Base-by-base conservation (phyloP, 1,140 invertebrate genomes). In the Drosophila nigromelanica region DNA sequence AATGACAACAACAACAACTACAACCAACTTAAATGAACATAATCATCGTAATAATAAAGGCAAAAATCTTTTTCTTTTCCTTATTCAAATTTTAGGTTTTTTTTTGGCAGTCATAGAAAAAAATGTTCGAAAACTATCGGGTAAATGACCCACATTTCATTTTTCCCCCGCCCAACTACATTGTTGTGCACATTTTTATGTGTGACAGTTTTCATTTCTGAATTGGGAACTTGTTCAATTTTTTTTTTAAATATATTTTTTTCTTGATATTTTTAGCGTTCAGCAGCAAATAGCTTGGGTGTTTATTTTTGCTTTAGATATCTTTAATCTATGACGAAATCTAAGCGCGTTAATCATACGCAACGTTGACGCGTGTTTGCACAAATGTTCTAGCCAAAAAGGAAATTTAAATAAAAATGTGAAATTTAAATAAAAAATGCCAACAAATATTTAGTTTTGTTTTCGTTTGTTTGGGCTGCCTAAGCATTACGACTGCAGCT, bases 21-120 rank as follows among this genome's bases (percentile, higher is more conserved):
- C 48, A 64, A 27, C 35, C 42, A 61, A 6, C 45, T 14, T 40
- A 47, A 43, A 33, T 18, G 43, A 11, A 54, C 48, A 59, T 59
- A 73, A 73, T 86, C 69, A 85, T 64, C 68, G 72, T 79, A 75
- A 86, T 69, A 80, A 80, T 72, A 80, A 78, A 76, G 63, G 75
- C 80, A 80, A 76, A 70, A 55, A 60, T 52, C 8, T 52, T 68
- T 63, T 50, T 52, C 59, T 6, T 27, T 27, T 27, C 27, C 27
- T 27, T 27, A 5, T 27, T 27, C 27, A n/a, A 66, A 12, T 33
- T 54, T 47, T 14, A 11, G 0, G 30, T 50, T 37, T 52, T 45
- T 30, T 64, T 70, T 61, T 62, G 59, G 55, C 45, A 40, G 48
- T 37, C 27, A 27, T 35, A 50, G 30, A 45, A 68, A 52, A 69